Base-by-base conservation (phyloP, 1,140 invertebrate genomes). In the Antheraea pernyi region DNA sequence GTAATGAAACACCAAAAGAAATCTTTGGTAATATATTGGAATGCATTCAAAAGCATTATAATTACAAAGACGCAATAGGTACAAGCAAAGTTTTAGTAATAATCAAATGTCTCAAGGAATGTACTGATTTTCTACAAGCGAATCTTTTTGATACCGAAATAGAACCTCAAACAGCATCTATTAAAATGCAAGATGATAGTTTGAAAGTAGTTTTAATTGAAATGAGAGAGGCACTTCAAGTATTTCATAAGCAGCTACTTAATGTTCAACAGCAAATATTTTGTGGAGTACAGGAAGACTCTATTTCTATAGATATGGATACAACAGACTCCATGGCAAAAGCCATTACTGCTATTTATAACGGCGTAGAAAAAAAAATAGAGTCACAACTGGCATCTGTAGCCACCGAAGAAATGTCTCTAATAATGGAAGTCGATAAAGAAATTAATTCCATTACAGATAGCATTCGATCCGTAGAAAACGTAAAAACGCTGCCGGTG, bases 31-130 rank as follows among this genome's bases (percentile, higher is more conserved):
- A 78, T 59, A 10, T 86, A 19, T 67, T 74, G 53, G 37, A 19
- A n/a, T 82, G 80, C 71, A 69, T 88, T 65, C 74, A 78, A 60
- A 83, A 78, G 65, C 77, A 89, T 69, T 58, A 79, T 68, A 76
- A 80, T 59, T 84, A 77, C 69, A 83, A 84, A 78, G 77, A 82
- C 72, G 77, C 81, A 10, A 67, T 36, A 19, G 83, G 83, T 9
- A 75, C 71, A 39, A 80, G 81, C 19, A 85, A 86, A 72, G 76
- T 67, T n/a, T 72, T 91, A 11, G 84, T 91, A 36, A 36, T 90
- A 64, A 59, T 86, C 7, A 85, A 87, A 79, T 86, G 82, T 79
- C 71, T 91, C 18, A 75, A 80, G 64, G 83, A 89, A 71, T 90
- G 85, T 77, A 81, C 76, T 8, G 74, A 79, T 46, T 74, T 88